Evolutionary conservation across 1,140 invertebrate genomes (phyloP), one percentile per base, ranked within the genome.

Genomic region (Cephus cinctus): DNA sequence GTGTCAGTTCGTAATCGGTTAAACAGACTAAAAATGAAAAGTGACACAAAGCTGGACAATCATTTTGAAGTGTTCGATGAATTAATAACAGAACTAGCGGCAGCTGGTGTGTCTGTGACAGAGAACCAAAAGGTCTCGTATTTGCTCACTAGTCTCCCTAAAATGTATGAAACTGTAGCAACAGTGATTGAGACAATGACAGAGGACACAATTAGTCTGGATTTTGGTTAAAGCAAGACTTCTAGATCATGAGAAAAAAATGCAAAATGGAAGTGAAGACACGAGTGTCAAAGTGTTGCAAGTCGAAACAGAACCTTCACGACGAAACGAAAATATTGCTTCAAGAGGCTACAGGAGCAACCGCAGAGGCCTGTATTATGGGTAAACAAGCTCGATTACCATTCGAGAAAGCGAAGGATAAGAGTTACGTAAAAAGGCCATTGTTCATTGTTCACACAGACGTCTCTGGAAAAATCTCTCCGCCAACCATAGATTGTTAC

Each of bases 111-210:
- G 5, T 71, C 68, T 56, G 32, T 75, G 19, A 65, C 69, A 20
- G 71, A 76, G 45, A 53, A 39, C 19, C 57, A 70, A 32, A 63
- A 63, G 49, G 54, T 73, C 1, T 63, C 61, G 14, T 66, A 74
- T 55, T 56, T 77, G 41, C 53, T 76, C 14, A 42, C 70, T 0
- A 69, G 62, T 34, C 47, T 76, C 36, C 67, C 75, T 4, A 30
- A 54, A 38, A 47, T 34, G 22, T 74, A 67, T 51, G 65, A 72
- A 50, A 58, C 54, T 5, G 52, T 75, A 18, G 56, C 71, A 9
- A 74, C 71, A 15, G 69, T 72, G 5, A 63, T 78, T 6, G 69
- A 77, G 58, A 75, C 71, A 2, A 43, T 75, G 21, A 47, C 61
- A 0, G 61, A 68, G 41, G 59, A 67, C 40, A 65, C 64, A 47